Conservation (phyloP, 2,113 vertebrate species). For the Garra rufa region DNA sequence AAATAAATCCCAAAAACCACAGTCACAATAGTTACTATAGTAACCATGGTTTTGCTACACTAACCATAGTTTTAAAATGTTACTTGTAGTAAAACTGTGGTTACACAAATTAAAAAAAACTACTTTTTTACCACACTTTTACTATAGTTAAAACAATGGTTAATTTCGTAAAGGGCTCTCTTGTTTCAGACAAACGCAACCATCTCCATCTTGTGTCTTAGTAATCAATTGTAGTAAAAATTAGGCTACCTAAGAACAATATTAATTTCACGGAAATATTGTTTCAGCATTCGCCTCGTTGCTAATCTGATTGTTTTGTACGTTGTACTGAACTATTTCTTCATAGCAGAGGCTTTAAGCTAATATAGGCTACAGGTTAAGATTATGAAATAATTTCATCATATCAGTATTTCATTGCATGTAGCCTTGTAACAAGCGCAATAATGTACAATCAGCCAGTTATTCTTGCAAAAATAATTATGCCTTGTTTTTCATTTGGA, state of each 20-base stretch:
- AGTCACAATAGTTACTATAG: too few species aligned
- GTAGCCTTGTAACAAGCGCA: not conserved
- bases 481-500: not conserved
- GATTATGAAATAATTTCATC: not conserved
- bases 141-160: too few species aligned
- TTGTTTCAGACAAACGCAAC: not conserved
- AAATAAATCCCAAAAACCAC: too few species aligned
- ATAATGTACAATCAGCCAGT: not conserved
- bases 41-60: too few species aligned
- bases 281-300: not conserved
- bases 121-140: too few species aligned
- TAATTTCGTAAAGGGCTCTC: too few species aligned
- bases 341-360: not conserved
- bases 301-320: not conserved
- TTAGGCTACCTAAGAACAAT: not conserved
- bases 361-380: not conserved
- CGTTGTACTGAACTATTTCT: not conserved
- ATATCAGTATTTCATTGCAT: not conserved
- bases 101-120: too few species aligned
- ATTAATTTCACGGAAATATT: not conserved
- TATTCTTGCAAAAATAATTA: not conserved
- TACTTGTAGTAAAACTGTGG: too few species aligned
- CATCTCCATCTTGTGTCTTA: not conserved
- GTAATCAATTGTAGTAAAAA: not conserved
- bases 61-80: too few species aligned